These are phyloP conservation scores for Ophioninae sp. DNA, from an alignment of 2,888 invertebrate genomes.

Conservation along the genomic window DNA sequence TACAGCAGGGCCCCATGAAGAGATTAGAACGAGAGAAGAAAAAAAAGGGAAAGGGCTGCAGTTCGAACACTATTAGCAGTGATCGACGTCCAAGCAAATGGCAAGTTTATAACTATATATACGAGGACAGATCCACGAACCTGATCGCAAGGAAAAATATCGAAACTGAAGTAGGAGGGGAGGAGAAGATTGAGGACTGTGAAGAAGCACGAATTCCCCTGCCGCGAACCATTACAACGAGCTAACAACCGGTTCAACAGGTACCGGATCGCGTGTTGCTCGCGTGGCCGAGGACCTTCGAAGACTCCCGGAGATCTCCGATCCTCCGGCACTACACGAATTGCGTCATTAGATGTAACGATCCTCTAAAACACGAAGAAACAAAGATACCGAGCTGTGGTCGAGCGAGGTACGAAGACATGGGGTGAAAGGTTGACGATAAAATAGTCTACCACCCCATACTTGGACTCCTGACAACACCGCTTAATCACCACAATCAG, in stretches of 20 bases:
- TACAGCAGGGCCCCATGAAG: not conserved
- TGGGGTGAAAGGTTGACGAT: constrained; percentile 37
- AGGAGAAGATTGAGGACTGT: constrained; percentile 21
- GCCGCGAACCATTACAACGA: constrained; percentile 38
- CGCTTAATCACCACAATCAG: not conserved
- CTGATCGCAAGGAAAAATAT: constrained; percentile 16
- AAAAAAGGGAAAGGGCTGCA: constrained; percentile 46
- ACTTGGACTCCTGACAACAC: not conserved
- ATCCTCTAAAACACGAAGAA: constrained; percentile 47
- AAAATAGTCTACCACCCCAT: not conserved
- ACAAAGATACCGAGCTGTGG: constrained; percentile 25
- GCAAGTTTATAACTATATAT: not conserved
- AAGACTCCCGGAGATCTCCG: constrained; percentile 72
- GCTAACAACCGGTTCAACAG: constrained; percentile 72
- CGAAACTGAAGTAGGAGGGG: constrained; percentile 25
- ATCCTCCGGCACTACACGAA: constrained; percentile 76
- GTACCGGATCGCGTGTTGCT: constrained; percentile 79
- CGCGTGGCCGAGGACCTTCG: constrained; percentile 79
- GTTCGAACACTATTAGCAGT: constrained; percentile 60
- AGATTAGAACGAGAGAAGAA: constrained; percentile 11
- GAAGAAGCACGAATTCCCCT: constrained; percentile 57
- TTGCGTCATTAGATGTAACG: constrained; percentile 75
- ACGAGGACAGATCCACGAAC: constrained; percentile 10
- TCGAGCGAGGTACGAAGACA: not conserved
- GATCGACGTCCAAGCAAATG: constrained; percentile 6